Evolutionary conservation across 1,140 invertebrate species (phyloP), one percentile per base, ranked within the genome.

Genomic region (Macrobrachium rosenbergii): DNA sequence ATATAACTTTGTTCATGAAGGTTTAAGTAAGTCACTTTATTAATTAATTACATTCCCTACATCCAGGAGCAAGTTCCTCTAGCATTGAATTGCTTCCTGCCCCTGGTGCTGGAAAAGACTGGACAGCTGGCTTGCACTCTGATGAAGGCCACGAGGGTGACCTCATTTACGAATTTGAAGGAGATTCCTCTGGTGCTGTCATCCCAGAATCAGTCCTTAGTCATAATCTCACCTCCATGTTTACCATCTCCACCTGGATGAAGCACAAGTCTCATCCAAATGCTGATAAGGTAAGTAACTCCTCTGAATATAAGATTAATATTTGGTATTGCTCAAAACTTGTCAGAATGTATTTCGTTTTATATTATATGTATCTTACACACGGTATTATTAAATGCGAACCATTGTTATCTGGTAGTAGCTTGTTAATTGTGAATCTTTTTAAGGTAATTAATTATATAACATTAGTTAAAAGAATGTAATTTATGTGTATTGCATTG

Each of bases 131-230:
- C 6, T 92, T 99, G 37, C 96, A 96, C 82, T 95, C 96, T 16
- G 98, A 99, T 91, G 97, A 98, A 91, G 97, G 97, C 0, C 93
- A 95, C 82, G 95, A 96, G 90, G 94, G 95, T 69, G 98, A 99
- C 91, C 96, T 98, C 89, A 97, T 99, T 91, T 99, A 97, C 92
- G 96, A 97, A 91, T 99, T 99, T 92, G 97, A 98, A 92, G 98
- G 98, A 0, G 93, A 94, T 28, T 91, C 90, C 73, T 93, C 93
- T 88, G 92, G 92, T 7, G 92, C 93, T 6, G 92, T 92, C 58
- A 87, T 93, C 17, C 92, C 92, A 6, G 89, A 91, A 37, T 88
- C 90, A 11, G 90, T 91, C 45, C 87, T 92, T 21, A 80, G 88
- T 69, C 96, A 97, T 91, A 93, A 94, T 17, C 92, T 98, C 45